A percentile compares a stretch with the other conserved stretches of the same genome.
phyloP scores from a whole-genome alignment of 2,113 vertebrate genomes.

The Neolamprologus cancellatus region DNA sequence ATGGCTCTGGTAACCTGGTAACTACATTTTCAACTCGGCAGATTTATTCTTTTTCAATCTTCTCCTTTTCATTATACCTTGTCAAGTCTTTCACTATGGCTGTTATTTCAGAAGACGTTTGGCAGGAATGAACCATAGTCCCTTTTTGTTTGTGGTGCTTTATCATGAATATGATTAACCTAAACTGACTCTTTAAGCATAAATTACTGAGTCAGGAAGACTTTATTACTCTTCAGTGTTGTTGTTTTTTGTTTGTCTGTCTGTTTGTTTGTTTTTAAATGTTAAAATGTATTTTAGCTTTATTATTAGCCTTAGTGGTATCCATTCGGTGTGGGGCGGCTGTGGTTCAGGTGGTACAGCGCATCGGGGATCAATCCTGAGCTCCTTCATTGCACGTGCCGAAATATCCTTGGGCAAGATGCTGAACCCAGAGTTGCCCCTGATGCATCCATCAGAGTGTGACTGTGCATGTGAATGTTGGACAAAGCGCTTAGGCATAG shows the following conservation, averaged over 20 bases:
- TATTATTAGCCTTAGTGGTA: neutral
- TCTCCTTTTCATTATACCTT: conserved; percentile 3
- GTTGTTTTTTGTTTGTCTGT: neutral
- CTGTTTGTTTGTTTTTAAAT: accelerated
- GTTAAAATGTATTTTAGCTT: neutral
- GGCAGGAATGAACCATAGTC: neutral
- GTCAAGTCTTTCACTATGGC: neutral
- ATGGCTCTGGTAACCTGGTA: neutral
- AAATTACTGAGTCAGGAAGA: neutral
- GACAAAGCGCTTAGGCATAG: neutral
- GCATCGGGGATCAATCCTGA: neutral
- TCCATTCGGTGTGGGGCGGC: neutral
- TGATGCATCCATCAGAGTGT: neutral
- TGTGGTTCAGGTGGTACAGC: neutral
- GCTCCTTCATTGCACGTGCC: accelerated
- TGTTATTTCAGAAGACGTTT: neutral
- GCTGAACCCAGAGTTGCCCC: neutral
- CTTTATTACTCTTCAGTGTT: neutral
- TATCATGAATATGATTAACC: neutral
- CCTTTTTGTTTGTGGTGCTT: neutral
- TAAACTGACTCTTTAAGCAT: neutral
- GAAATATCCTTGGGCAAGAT: neutral
- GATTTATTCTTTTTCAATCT: conserved; percentile 2
- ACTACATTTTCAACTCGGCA: neutral
- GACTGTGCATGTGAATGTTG: neutral